Base-by-base conservation (phyloP, 2,888 invertebrate genomes). In the Chymomyza amoena region DNA sequence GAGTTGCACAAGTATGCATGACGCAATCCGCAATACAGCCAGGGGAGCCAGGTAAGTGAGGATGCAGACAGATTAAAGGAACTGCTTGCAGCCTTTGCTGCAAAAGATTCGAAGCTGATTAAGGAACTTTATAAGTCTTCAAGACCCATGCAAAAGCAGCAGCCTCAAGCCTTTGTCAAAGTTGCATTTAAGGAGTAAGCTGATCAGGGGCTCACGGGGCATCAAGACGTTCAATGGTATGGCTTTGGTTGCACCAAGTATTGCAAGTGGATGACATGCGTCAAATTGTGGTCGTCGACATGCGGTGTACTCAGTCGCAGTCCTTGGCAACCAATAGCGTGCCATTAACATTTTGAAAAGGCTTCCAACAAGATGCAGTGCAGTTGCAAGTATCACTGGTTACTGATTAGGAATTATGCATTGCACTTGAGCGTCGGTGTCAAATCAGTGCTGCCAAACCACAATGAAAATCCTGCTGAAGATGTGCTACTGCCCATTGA, bases 361-460 rank as follows among this genome's bases (percentile, higher is more conserved):
- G 91, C 91, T 84, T 92, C 92, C 77, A 80, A 89, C 78, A 89
- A 89, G 88, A 89, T 89, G 84, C 87, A 91, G 78, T 91, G 91
- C 84, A 91, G 90, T 86, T 88, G 89, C 80, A 89, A 91, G 84
- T 91, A 91, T 90, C 92, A 92, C 84, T 92, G 91, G 92, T 25
- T 92, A 84, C 83, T 92, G 90, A 90, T 92, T 84, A 91, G 91
- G 88, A 91, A 91, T 90, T 91, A 90, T 83, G 80, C 81, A 66
- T 73, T 79, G 83, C 78, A 86, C 66, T 70, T 75, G 65, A 72
- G 66, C 39, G 54, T 51, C 67, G 51, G 59, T 9, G 18, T 36
- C 4, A 61, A 13, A 16, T 0, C 13, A 20, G n/a, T 60, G 28
- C 15, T 25, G 36, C 10, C 65, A n/a, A 36, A 32, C 61, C 66